Percentiles rank a stretch among this genome's conserved stretches.
Conservation (phyloP, 1,140 invertebrate species). For the Ostrea edulis region DNA sequence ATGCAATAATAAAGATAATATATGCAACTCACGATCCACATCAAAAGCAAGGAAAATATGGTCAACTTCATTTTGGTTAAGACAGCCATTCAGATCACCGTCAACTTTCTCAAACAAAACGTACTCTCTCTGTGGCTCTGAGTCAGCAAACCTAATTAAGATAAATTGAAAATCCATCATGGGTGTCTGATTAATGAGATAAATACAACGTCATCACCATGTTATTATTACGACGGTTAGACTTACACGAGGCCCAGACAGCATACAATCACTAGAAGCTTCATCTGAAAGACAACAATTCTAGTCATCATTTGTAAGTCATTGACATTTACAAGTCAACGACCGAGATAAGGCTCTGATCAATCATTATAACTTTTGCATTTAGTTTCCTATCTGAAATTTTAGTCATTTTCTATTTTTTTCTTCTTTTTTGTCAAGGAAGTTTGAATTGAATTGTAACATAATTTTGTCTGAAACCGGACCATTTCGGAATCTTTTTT, state of each 20-base stretch:
- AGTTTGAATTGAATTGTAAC: no score
- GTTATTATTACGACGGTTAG: neutral
- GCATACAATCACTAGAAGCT: neutral
- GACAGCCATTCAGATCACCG: slow-evolving; percentile 47
- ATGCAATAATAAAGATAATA: neutral
- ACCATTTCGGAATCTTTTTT: no score
- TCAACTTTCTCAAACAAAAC: slow-evolving; percentile 61
- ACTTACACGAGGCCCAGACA: slow-evolving; percentile 8
- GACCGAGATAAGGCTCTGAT: no score
- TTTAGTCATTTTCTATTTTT: no score
- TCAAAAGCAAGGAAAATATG: slow-evolving; percentile 62
- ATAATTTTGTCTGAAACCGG: no score
- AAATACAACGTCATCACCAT: neutral
- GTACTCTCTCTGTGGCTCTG: slow-evolving; percentile 58
- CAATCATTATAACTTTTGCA: no score
- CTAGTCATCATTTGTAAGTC: no score
- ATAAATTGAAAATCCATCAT: neutral
- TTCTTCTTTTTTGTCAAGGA: no score
- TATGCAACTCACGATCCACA: slow-evolving; percentile 49
- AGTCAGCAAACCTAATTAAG: slow-evolving; percentile 42
- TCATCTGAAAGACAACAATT: neutral
- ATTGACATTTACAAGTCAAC: no score
- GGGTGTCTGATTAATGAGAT: neutral
- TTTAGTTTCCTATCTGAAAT: no score
- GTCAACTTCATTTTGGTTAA: slow-evolving; percentile 51